These are phyloP conservation scores for Takifugu ocellatus DNA, from an alignment of 2,797 vertebrate genomes.

Conservation along the genomic window DNA sequence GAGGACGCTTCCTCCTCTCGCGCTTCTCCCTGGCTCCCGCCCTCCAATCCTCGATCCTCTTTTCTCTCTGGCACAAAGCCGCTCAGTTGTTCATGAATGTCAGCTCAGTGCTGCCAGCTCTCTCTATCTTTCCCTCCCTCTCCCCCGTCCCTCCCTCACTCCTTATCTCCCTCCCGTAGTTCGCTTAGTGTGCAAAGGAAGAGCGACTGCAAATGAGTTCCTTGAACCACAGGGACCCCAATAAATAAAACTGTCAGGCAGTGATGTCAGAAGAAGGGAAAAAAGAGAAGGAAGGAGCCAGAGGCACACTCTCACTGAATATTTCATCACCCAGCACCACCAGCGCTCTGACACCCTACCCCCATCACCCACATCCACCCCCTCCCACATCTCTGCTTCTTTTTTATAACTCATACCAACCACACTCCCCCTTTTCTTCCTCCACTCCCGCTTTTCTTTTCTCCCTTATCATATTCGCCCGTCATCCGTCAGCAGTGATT, in stretches of 20 bases:
- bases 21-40: conserved; percentile 49
- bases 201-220: conserved; percentile 79
- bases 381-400: conserved; percentile 35
- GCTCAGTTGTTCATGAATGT: conserved; percentile 74
- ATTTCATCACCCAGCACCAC: conserved; percentile 76
- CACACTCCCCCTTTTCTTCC: conserved; percentile 27
- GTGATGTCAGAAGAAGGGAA: conserved; percentile 66
- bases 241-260: conserved; percentile 79
- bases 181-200: conserved; percentile 74
- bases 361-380: conserved; percentile 57
- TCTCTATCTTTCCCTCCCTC: conserved; percentile 49
- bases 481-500: conserved; percentile 49
- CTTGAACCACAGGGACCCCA: conserved; percentile 79
- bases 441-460: conserved; percentile 46
- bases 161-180: conserved; percentile 64
- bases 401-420: conserved; percentile 45
- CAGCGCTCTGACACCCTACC: conserved; percentile 67
- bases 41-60: conserved; percentile 25
- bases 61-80: conserved; percentile 63
- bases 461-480: conserved; percentile 67
- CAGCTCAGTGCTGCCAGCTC: conserved; percentile 62
- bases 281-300: conserved; percentile 60
- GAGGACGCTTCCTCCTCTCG: conserved; percentile 42
- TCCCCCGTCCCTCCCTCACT: conserved; percentile 48
- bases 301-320: conserved; percentile 80